Base-by-base conservation (phyloP, 2,113 vertebrate species). In the Tragelaphus scriptus region DNA sequence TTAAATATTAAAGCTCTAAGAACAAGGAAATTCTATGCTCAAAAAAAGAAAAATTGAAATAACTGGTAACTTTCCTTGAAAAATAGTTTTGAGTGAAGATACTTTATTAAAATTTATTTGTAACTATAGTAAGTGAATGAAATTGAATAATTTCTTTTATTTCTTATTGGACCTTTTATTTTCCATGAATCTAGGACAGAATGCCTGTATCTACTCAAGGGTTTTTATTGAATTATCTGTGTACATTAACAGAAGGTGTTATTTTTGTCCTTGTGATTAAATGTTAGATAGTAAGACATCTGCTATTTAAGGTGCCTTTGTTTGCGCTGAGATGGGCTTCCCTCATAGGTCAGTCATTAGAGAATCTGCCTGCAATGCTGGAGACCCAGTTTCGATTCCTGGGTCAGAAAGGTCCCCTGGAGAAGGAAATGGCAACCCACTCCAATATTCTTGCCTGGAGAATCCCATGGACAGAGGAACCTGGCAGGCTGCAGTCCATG, bases 41-140 rank as follows among this genome's bases (percentile, higher is more conserved):
- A 47, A 95, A 97, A 96, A 90, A 26, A 49, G n/a, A 95, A 80
- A 58, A 85, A 14, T 88, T 85, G 94, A 49, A 53, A 91, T 56
- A 47, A 25, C 85, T 96, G 71, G 36, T 77, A 77, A 77, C 36
- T 77, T 44, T 77, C 71, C 71, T 77, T 44, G 40, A 77, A 40
- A 77, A 26, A 77, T 92, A 7, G 11, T 89, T 97, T 97, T 95
- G 90, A 85, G 4, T 95, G 12, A 94, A 96, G 95, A 79, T 89
- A 26, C 28, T 80, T 94, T 88, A 32, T 89, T 96, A 94, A 96
- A 96, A 93, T 91, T 85, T 68, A 81, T 97, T 97, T 95, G 40
- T 97, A 90, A 40, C 94, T 95, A 30, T 63, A 84, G 61, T 59
- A 79, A 81, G 71, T 59, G 2, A 87, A 87, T 85, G 87, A 80